These are phyloP conservation scores for Sebastes aleutianus DNA, from an alignment of 2,797 vertebrate genomes.

Conservation along the genomic window DNA sequence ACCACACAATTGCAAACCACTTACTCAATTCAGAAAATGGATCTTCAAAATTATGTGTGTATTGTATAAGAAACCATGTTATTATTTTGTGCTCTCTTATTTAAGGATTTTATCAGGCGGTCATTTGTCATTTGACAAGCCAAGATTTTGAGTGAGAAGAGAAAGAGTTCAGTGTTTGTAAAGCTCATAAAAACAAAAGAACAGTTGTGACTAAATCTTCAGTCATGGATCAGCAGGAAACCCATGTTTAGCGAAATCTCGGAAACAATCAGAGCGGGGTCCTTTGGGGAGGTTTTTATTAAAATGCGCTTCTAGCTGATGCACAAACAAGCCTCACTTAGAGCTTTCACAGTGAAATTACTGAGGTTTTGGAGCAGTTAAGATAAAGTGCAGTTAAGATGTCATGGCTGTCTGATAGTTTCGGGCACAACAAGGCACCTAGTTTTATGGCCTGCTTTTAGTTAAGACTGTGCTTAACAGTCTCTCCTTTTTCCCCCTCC, in stretches of 20 bases:
- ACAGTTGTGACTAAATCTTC: slow-evolving; percentile 20
- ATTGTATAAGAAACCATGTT: neutral
- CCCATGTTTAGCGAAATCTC: slow-evolving; percentile 39
- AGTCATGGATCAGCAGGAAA: slow-evolving; percentile 44
- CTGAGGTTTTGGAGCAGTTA: slow-evolving; percentile 39
- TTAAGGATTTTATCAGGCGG: neutral
- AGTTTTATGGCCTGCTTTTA: slow-evolving; percentile 52
- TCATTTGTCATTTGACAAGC: slow-evolving; percentile 4
- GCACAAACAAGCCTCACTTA: slow-evolving; percentile 27
- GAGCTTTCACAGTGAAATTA: slow-evolving; percentile 30
- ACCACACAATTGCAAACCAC: neutral
- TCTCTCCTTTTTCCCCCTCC: neutral
- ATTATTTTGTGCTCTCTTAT: too few relatives aligned
- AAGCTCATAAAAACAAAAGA: slow-evolving; percentile 42
- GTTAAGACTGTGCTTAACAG: slow-evolving; percentile 28
- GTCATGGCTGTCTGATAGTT: slow-evolving; percentile 48
- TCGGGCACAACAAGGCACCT: slow-evolving; percentile 49
- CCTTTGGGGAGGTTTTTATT: slow-evolving; percentile 37
- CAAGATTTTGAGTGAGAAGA: neutral
- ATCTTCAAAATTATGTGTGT: neutral
- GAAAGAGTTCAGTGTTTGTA: slow-evolving; percentile 20
- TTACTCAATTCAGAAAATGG: neutral
- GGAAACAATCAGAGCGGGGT: slow-evolving; percentile 41
- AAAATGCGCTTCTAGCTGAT: slow-evolving; percentile 32
- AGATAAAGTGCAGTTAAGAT: slow-evolving; percentile 59